Conservation (phyloP, 2,888 invertebrate genomes). For the Eulithis testata region DNA sequence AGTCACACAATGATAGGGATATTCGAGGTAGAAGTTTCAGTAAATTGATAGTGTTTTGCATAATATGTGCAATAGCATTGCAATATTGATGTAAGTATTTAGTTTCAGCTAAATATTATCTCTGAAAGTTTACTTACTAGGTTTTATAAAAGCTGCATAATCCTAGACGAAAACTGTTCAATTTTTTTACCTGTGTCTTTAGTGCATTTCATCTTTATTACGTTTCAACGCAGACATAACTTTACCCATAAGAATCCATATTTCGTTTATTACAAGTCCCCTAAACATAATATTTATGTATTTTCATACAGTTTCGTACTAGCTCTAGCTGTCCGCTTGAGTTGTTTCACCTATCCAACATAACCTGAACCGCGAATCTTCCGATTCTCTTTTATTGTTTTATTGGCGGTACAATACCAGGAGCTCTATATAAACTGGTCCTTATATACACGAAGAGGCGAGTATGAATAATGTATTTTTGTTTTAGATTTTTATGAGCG, state of each 20-base stretch:
- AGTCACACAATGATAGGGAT: too few relatives aligned
- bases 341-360: conserved; percentile 62
- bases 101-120: too few relatives aligned
- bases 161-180: too few relatives aligned
- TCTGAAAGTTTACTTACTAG: too few relatives aligned
- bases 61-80: too few relatives aligned
- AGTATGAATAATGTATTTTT: conserved; percentile 85
- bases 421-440: conserved; percentile 61
- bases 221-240: conserved; percentile 16
- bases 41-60: too few relatives aligned
- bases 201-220: conserved; percentile 11
- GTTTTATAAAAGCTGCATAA: conserved; percentile 3
- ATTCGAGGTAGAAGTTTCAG: too few relatives aligned
- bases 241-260: conserved; percentile 40
- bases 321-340: conserved; percentile 74
- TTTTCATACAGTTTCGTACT: conserved; percentile 81
- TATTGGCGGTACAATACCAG: conserved; percentile 46
- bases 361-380: conserved; percentile 59
- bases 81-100: too few relatives aligned
- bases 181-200: not conserved
- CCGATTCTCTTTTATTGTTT: conserved; percentile 53
- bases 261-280: conserved; percentile 54
- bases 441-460: conserved; percentile 67
- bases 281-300: conserved; percentile 84
- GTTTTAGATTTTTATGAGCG: conserved; percentile 85